phyloP scores from a whole-genome alignment of 2,888 invertebrate genomes.

The Tubulanus polymorphus region DNA sequence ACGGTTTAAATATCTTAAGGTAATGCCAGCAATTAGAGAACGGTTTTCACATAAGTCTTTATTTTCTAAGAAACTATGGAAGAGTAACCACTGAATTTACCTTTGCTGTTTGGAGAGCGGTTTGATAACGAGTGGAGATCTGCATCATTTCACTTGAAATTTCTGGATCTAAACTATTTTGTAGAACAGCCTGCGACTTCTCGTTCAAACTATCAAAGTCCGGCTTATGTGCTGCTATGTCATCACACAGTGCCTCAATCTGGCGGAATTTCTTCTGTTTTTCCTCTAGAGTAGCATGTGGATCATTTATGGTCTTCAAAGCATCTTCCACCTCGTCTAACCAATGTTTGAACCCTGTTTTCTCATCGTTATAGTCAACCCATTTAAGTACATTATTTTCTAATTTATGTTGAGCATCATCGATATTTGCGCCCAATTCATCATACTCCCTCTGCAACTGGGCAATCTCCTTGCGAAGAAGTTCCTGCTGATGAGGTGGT shows the following conservation, averaged over 20 bases:
- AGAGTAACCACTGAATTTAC: slow-evolving; percentile 56
- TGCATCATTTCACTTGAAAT: slow-evolving; percentile 91
- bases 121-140: slow-evolving; percentile 88
- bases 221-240: slow-evolving; percentile 38
- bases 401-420: slow-evolving; percentile 58
- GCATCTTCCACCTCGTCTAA: slow-evolving; percentile 52
- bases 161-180: slow-evolving; percentile 88
- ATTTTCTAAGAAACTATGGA: too few relatives aligned
- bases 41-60: too few relatives aligned
- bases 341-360: slow-evolving; percentile 80
- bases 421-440: background rate
- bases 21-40: too few relatives aligned
- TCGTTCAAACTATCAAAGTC: slow-evolving; percentile 86
- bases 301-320: slow-evolving; percentile 30
- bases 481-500: background rate
- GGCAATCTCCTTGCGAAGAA: background rate
- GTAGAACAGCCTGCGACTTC: slow-evolving; percentile 81
- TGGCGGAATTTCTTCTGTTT: slow-evolving; percentile 32
- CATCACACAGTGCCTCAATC: slow-evolving; percentile 38
- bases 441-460: slow-evolving; percentile 3
- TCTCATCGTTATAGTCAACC: slow-evolving; percentile 83
- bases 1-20: too few relatives aligned
- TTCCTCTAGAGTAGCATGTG: slow-evolving; percentile 27
- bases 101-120: slow-evolving; percentile 81
- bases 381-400: slow-evolving; percentile 88